A percentile compares a stretch with the other conserved stretches of the same genome.
These are phyloP conservation scores for Dryas iulia DNA, from an alignment of 1,140 invertebrate genomes.

Conservation along the genomic window DNA sequence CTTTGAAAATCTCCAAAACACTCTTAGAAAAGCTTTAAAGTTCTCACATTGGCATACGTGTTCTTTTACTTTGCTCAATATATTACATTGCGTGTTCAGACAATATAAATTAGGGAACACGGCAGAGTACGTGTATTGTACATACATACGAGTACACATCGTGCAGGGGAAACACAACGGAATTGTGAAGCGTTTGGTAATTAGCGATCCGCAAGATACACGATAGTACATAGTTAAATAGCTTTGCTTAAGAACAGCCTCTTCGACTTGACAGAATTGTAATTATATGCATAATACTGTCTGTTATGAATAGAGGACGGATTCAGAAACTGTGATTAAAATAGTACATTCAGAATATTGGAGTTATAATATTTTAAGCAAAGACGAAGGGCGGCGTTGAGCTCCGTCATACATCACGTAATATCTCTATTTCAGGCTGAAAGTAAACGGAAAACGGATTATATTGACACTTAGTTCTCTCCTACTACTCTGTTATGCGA, in stretches of 20 bases:
- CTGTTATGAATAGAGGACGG: no score
- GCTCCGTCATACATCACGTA: no score
- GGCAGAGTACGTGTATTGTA: neutral
- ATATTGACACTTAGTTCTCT: no score
- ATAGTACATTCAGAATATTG: no score
- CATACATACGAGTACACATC: neutral
- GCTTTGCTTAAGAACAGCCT: neutral
- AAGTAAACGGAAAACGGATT: no score
- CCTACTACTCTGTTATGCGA: no score
- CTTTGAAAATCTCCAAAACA: neutral
- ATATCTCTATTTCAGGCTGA: no score
- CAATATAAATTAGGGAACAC: conserved; percentile 13
- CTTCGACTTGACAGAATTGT: neutral
- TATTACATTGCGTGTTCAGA: conserved; percentile 10
- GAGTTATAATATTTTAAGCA: no score
- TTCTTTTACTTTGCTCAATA: neutral
- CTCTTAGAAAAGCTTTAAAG: neutral
- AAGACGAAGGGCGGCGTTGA: no score
- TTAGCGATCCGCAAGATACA: conserved; percentile 1
- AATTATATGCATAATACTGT: neutral
- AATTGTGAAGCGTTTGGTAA: neutral
- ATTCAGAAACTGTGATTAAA: no score
- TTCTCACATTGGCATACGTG: neutral
- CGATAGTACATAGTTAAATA: neutral
- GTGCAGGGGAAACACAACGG: neutral